These are phyloP conservation scores for Caradrina kadenii DNA, from an alignment of 2,888 invertebrate species.

Conservation along the genomic window DNA sequence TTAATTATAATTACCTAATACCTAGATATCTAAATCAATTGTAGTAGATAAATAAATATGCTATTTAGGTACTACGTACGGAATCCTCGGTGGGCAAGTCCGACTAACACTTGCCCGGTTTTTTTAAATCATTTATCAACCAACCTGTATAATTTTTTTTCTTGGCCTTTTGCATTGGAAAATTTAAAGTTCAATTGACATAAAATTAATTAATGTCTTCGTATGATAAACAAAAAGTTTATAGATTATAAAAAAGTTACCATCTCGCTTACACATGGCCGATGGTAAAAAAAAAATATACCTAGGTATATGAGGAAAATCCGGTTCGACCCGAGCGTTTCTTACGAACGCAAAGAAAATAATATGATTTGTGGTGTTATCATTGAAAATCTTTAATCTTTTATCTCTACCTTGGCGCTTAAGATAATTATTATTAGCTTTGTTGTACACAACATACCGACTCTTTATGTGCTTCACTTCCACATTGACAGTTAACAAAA, in stretches of 20 bases:
- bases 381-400: constrained; percentile 37
- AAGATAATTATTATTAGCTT: constrained; percentile 9
- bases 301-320: constrained; percentile 65
- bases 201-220: constrained; percentile 43
- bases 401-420: constrained; percentile 12
- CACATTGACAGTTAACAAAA: background rate
- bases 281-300: constrained; percentile 19
- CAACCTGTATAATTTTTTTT: constrained; percentile 12
- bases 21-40: no score
- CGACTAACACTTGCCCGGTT: no score
- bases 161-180: background rate
- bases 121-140: background rate
- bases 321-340: constrained; percentile 57
- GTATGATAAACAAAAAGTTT: constrained; percentile 31
- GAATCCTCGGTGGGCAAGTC: no score
- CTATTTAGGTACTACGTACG: no score
- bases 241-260: constrained; percentile 24
- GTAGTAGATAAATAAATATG: no score
- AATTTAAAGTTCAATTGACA: constrained; percentile 17
- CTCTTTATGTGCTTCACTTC: constrained; percentile 2
- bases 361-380: constrained; percentile 39
- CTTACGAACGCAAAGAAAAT: constrained; percentile 49
- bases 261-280: constrained; percentile 7
- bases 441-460: constrained; percentile 2
- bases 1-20: no score